Conservation (phyloP, 1,140 invertebrate species). For the Drosophila cardini region DNA sequence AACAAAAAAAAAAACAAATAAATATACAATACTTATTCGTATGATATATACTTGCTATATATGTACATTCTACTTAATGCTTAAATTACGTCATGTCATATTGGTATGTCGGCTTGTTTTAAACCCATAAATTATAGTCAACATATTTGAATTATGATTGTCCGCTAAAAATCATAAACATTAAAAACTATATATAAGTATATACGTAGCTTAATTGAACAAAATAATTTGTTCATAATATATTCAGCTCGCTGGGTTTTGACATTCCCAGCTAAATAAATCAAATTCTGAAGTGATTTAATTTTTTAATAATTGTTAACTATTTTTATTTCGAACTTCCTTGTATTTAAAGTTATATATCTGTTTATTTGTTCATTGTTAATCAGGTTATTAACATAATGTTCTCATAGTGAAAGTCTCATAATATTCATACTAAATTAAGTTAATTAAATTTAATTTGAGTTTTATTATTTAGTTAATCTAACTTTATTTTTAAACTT, state of each 20-base stretch:
- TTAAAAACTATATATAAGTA: no score
- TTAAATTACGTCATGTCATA: constrained; percentile 55
- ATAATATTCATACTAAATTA: no score
- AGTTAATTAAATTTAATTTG: no score
- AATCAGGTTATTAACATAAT: no score
- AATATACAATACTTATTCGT: constrained; percentile 1
- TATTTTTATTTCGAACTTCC: neutral
- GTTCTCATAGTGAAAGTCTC: no score
- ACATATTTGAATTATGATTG: constrained; percentile 44
- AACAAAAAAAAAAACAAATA: constrained; percentile 22
- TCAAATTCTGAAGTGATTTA: neutral
- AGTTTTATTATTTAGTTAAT: no score
- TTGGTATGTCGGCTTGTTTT: constrained; percentile 26
- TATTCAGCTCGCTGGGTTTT: neutral
- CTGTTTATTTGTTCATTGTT: no score
- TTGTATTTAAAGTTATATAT: no score
- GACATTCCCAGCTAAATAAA: neutral
- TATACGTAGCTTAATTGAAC: constrained; percentile 22
- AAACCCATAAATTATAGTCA: constrained; percentile 42
- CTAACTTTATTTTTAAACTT: no score
- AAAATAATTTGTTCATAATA: constrained; percentile 27
- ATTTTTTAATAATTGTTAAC: neutral
- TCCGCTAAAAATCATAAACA: constrained; percentile 18
- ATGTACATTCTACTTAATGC: constrained; percentile 26
- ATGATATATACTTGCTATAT: constrained; percentile 22